Base-by-base conservation (phyloP, 2,113 vertebrate genomes). In the Tor tambroides region DNA sequence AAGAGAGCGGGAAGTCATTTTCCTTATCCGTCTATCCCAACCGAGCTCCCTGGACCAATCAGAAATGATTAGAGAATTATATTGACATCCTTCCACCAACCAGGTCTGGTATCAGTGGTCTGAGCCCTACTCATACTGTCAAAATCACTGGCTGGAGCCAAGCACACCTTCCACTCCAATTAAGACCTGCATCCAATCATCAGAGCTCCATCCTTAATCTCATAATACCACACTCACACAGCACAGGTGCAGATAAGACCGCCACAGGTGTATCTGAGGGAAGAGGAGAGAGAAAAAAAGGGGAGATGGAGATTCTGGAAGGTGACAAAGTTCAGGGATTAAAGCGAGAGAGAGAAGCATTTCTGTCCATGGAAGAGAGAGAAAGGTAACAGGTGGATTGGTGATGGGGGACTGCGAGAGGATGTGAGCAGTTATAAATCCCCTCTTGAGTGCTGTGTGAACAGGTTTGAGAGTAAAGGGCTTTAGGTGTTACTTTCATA, bases 111-210 rank as follows among this genome's bases (percentile, higher is more conserved):
- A 89, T 83, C 41, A 71, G 63, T 86, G 79, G 67, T 80, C 43
- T 65, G 49, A 85, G 46, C 32, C 35, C 23, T 21, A 76, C 59
- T 82, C 72, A 23, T 54, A 69, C 80, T 71, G 74, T 83, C 80
- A 87, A 80, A 90, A 72, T 71, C 92, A 86, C 84, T 74, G 83
- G 41, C 84, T 83, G 43, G 63, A 79, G 63, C 92, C 86, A 89
- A 87, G 91, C 63, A 89, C 89, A 85, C 86, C 83, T 88, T 91
- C 87, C 87, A 91, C 84, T 41, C 86, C 43, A 89, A 87, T 89
- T 89, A 87, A 67, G 56, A 80, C 63, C 82, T 82, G 79, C 86
- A 87, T 87, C 76, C 46, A 61, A 85, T 85, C 86, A 89, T 19
- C 72, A 87, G 69, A 82, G 84, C 71, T 81, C 69, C 69, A 51